Base-by-base conservation (phyloP, 2,113 vertebrate genomes). In the Cisticola juncidis region DNA sequence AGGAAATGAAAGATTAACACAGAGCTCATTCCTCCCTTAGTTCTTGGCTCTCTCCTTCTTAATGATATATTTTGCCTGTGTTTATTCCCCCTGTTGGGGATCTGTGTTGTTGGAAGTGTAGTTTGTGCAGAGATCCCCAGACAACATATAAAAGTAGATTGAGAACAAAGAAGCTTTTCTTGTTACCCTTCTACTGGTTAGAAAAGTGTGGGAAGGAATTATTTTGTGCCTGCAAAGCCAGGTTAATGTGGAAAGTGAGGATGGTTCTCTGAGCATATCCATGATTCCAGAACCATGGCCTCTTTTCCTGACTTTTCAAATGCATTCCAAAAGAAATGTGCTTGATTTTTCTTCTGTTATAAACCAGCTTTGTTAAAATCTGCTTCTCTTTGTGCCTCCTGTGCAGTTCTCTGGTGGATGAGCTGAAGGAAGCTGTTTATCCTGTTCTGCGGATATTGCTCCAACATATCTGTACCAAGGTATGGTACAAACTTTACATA, bases 401-500 rank as follows among this genome's bases (percentile, higher is more conserved):
- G 14, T 64, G 76, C 85, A 85, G 82, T 66, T 57, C 44, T 42
- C 42, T 76, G 51, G 61, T 50, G 9, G 61, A 76, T 35, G 82
- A 85, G 44, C 71, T 50, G 61, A 85, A 85, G 9, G 82, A 76
- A 85, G 44, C 51, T 50, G 21, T 66, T 76, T 85, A 66, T 25
- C 61, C 71, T 17, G 16, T 50, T 35, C 61, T 85, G 31, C 5
- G 16, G 31, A 50, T 35, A 57, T 16, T 85, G 44, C 61, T 85
- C 51, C 70, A 85, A 7, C 60, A 57, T 17, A 40, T 66, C 51
- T 66, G 71, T 50, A 10, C 25, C 82, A 99, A 99, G 99, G 99
- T 99, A 96, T 35, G 83, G n/a, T n/a, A n/a, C n/a, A n/a, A n/a
- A n/a, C n/a, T n/a, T n/a, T n/a, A n/a, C n/a, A n/a, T n/a, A n/a